Evolutionary conservation across 1,140 invertebrate genomes (phyloP).

Genomic region (Trinorchestia longiramus): DNA sequence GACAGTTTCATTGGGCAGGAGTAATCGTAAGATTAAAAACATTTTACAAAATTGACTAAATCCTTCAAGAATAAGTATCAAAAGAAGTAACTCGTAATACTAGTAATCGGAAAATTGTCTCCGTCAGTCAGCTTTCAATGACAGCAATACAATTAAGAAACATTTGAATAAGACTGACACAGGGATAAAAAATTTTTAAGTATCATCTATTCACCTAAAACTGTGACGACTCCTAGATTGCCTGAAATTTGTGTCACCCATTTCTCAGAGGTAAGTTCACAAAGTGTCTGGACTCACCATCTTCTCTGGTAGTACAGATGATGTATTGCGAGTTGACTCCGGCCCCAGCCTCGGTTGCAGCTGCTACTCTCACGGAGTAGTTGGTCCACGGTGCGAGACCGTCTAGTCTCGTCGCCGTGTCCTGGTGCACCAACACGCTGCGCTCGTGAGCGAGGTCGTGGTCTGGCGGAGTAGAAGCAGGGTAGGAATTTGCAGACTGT

Average conservation of each 20-base stretch:
- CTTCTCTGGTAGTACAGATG: constrained; percentile 71
- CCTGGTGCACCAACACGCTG: background rate
- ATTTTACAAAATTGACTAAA: no score
- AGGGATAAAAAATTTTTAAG: background rate
- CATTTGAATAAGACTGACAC: no score
- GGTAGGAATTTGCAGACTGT: background rate
- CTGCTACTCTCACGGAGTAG: constrained; percentile 72
- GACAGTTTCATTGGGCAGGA: no score
- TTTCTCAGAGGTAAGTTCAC: no score
- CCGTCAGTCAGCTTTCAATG: no score
- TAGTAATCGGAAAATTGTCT: no score
- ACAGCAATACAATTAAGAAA: no score
- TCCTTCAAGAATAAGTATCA: no score
- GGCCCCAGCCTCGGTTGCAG: constrained; percentile 71
- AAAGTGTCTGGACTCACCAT: constrained; percentile 68
- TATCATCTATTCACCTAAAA: background rate
- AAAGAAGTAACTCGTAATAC: no score
- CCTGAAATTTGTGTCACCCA: no score
- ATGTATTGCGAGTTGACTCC: constrained; percentile 70
- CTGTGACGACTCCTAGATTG: no score
- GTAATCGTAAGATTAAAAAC: no score
- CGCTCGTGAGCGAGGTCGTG: background rate
- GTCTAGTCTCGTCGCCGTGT: background rate
- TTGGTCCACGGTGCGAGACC: constrained; percentile 66
- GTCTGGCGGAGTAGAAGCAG: background rate